Evolutionary conservation across 2,113 vertebrate genomes (phyloP), one percentile per base, ranked within the genome.

Genomic region (Oreochromis tanganicae): DNA sequence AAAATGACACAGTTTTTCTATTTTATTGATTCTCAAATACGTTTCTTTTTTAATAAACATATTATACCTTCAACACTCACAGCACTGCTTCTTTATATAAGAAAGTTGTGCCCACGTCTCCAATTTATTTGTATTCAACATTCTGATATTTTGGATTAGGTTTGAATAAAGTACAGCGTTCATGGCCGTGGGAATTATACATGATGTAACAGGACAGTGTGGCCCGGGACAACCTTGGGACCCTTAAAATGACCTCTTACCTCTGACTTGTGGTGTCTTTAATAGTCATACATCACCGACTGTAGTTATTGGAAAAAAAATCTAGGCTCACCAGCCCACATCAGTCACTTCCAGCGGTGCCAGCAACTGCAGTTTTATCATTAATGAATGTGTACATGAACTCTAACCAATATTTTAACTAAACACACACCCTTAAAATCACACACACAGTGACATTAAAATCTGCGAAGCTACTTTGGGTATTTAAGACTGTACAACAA

Each of bases 221-320:
- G 59, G 12, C 83, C 91, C 21, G 38, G 36, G 80, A 66, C 55
- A 38, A 79, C 50, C 85, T 56, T 27, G 19, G 56, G n/a, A 85
- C 89, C 78, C 43, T 63, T 4, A 9, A 4, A 57, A 27, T 71
- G 73, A 93, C 89, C 84, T 86, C 48, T 85, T 14, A 89, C 89
- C 91, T 88, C 80, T 87, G 89, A 89, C 88, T 61, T 32, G 36
- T 50, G 11, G 54, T 34, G 66, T 83, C 63, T 46, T n/a, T 32
- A 80, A 11, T 14, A 7, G 80, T 71, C n/a, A 14, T 86, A 90
- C 73, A 63, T 93, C 91, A 92, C 59, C 5, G 16, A 21, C 73
- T 56, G 9, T 43, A 61, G 48, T 82, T 38, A 81, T 8, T 73
- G 41, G 48, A 48, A 61, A 87, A 56, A 36, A 66, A 43, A 54